Base-by-base conservation (phyloP, 2,888 invertebrate genomes). In the Melinaea menophilus region DNA sequence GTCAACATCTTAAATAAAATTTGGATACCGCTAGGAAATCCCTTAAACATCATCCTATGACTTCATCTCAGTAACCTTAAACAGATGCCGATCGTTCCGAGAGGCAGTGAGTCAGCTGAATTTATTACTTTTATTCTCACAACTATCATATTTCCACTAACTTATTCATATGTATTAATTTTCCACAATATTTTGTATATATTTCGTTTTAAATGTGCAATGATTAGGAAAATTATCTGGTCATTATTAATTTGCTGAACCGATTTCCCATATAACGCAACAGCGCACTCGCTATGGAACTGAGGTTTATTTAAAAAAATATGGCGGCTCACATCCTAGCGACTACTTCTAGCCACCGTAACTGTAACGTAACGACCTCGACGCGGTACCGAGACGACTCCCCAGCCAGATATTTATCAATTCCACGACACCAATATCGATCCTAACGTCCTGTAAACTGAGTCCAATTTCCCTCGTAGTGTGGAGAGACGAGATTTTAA, bases 351-450 rank as follows among this genome's bases (percentile, higher is more conserved):
- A 84, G 79, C 77, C 80, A 77, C 75, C 73, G 73, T 69, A 75
- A 79, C 79, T 73, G 73, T 70, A 78, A 79, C 79, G 81, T 73
- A 84, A 85, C 86, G 83, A 82, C 78, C 77, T 79, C 77, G 73
- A 72, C 73, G 75, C 78, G 72, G 76, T 72, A 71, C 69, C 73
- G 70, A 66, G 72, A 73, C 75, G 72, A 73, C 73, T 70, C 68
- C 65, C 59, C 65, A 72, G 71, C 73, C 69, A 66, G 66, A 63
- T 68, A 74, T 72, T 69, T 66, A 61, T 69, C 71, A 64, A 62
- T 12, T 5, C 2, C 5, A 12, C 9, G 33, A 41, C 7, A 37
- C 51, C 5, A 54, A 60, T 51, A n/a, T 51, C 5, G 34, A 61
- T 47, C 57, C 48, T 55, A 58, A 35, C 7, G 1, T 0, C 2